Evolutionary conservation across 2,888 invertebrate species (phyloP), one percentile per base, ranked within the genome.

Genomic region (Tipula lateralis): DNA sequence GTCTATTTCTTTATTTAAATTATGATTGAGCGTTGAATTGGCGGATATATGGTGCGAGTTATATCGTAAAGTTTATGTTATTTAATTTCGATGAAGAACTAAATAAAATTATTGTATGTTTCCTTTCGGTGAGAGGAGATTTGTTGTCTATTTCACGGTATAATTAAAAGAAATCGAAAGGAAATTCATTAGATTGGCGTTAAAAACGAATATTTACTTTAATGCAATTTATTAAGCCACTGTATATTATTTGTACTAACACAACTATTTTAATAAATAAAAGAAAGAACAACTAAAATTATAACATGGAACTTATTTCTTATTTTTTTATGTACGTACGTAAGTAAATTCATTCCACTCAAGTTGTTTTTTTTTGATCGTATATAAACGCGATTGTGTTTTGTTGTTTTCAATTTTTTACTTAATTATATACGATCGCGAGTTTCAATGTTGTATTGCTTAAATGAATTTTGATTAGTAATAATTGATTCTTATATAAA

Each of bases 11-110:
- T 24, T 66, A 9, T 66, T 24, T 66, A 66, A 66, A 7, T 24
- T 66, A 66, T 66, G 66, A 66, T 66, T 66, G 66, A 66, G 66
- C 24, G 24, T 66, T 66, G 66, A 66, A 66, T 66, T 66, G 66
- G 66, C 66, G 66, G 66, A 66, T 66, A 66, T 66, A 66, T 66
- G 66, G 66, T 66, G 24, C 66, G 66, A 12, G 66, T 24, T 24
- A 9, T 66, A 24, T n/a, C n/a, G 66, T 66, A 24, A 7, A 50
- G 50, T 24, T 50, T 50, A 24, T 50, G 24, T 50, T 24, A 24
- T 66, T 24, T 66, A 24, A 9, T 66, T 66, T 24, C 24, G 24
- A 66, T 24, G 66, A 24, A 66, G 24, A 66, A 66, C 66, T 66
- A 66, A 66, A 66, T 24, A 66, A 24, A 66, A 24, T 66, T 66